These are phyloP conservation scores for Scomberomorus guttatus DNA, from an alignment of 2,797 vertebrate species.

Conservation along the genomic window DNA sequence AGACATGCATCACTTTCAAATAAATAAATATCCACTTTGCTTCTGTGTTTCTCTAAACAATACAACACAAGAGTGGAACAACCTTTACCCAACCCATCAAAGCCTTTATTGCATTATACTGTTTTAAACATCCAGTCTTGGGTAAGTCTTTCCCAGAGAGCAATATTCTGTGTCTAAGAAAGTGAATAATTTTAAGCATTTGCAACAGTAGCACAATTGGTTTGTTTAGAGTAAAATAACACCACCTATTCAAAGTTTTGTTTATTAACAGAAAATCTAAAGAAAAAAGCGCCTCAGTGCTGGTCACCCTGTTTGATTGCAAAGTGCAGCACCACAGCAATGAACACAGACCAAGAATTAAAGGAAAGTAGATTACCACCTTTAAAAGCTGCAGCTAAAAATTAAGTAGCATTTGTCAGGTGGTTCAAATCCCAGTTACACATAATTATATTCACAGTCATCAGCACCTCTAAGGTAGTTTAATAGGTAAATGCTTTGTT, in stretches of 20 bases:
- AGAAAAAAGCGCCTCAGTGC: background rate
- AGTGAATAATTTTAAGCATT: conserved; percentile 24
- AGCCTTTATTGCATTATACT: conserved; percentile 12
- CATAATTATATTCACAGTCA: conserved; percentile 48
- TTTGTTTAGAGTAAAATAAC: conserved; percentile 24
- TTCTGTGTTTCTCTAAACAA: conserved; percentile 8
- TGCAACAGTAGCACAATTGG: background rate
- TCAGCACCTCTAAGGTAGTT: conserved; percentile 45
- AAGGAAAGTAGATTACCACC: conserved; percentile 9
- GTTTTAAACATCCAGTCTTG: conserved; percentile 27
- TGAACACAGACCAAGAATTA: conserved; percentile 2
- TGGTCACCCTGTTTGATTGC: conserved; percentile 1
- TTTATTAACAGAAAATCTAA: conserved; percentile 9
- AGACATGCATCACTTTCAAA: conserved; percentile 43
- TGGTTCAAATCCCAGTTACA: conserved; percentile 39
- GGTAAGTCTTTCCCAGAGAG: conserved; percentile 29
- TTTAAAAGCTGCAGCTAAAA: conserved; percentile 24
- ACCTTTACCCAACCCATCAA: conserved; percentile 31
- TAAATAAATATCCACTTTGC: conserved; percentile 25
- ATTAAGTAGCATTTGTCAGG: conserved; percentile 22
- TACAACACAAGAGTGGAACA: background rate
- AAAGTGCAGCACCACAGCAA: background rate
- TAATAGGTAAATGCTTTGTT: conserved; percentile 63
- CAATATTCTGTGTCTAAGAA: background rate
- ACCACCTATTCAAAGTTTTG: background rate